Conservation (phyloP, 2,888 invertebrate species). For the Lysandra bellargus region DNA sequence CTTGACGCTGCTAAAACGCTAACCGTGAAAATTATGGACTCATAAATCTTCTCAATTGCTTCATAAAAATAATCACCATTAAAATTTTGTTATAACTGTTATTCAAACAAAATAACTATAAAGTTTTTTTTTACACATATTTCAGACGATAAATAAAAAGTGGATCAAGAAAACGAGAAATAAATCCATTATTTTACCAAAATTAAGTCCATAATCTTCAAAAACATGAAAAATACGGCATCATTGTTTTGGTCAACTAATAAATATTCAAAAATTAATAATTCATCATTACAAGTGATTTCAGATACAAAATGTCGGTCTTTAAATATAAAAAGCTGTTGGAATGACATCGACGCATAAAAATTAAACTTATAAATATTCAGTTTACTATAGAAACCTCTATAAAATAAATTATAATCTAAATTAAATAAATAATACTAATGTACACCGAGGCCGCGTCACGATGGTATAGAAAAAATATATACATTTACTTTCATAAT, state of each 20-base stretch:
- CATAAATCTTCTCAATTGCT: neutral
- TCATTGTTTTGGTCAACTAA: neutral
- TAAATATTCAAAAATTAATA: slow-evolving; percentile 27
- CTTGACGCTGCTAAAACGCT: neutral
- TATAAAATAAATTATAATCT: slow-evolving; percentile 34
- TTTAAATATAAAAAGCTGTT: slow-evolving; percentile 44
- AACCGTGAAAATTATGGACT: neutral
- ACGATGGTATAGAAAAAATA: neutral
- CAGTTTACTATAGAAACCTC: slow-evolving; percentile 33
- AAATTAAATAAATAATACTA: slow-evolving; percentile 78
- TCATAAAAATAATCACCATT: neutral
- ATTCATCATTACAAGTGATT: slow-evolving; percentile 20
- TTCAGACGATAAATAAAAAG: too few species aligned
- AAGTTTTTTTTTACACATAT: neutral
- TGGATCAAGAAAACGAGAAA: neutral
- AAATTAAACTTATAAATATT: slow-evolving; percentile 15
- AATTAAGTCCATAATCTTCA: slow-evolving; percentile 1
- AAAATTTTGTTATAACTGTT: neutral
- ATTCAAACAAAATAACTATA: too few species aligned
- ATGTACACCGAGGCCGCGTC: slow-evolving; percentile 59
- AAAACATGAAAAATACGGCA: neutral
- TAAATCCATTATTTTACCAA: neutral
- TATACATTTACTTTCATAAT: slow-evolving; percentile 13
- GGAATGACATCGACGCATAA: slow-evolving; percentile 46
- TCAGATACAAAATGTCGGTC: slow-evolving; percentile 31